Conservation (phyloP, 2,113 vertebrate species). For the Cebidichthys violaceus region DNA sequence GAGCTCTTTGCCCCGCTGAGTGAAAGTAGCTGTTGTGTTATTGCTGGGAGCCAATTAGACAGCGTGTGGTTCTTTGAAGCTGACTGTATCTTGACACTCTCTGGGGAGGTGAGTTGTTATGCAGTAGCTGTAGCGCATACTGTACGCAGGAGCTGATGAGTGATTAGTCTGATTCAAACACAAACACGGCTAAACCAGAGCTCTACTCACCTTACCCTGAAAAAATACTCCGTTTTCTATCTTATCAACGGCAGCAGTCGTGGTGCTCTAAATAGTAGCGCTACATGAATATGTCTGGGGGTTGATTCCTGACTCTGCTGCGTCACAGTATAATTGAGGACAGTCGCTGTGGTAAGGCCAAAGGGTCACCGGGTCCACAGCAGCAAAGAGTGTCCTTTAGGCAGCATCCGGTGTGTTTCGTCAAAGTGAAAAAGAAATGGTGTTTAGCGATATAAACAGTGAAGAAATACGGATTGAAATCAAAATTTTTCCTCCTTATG, state of each 20-base stretch:
- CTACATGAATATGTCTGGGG: conserved; percentile 1
- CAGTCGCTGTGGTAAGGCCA: conserved; percentile 5
- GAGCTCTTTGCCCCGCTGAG: not conserved
- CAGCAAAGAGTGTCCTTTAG: conserved; percentile 11
- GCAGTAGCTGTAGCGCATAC: conserved; percentile 54
- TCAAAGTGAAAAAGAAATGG: conserved; percentile 27
- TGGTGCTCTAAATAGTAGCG: conserved; percentile 4
- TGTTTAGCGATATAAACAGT: conserved; percentile 22
- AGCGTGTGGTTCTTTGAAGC: conserved; percentile 44
- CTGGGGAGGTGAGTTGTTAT: conserved; percentile 56
- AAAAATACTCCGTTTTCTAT: conserved; percentile 40
- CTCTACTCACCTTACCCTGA: conserved; percentile 40
- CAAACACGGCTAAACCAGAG: conserved; percentile 51
- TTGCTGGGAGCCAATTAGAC: conserved; percentile 57
- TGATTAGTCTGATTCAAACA: conserved; percentile 64
- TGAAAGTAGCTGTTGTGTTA: conserved; percentile 54
- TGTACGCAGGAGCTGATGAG: conserved; percentile 49
- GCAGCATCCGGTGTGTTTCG: conserved; percentile 39
- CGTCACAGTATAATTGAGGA: not conserved
- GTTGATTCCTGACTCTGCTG: conserved; percentile 18
- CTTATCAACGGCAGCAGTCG: conserved; percentile 45
- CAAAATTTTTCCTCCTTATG: conserved; percentile 26
- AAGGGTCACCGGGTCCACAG: conserved; percentile 24
- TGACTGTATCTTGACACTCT: conserved; percentile 56
- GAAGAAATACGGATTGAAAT: conserved; percentile 28